phyloP scores from a whole-genome alignment of 1,140 invertebrate genomes.

The Pararge aegeria region DNA sequence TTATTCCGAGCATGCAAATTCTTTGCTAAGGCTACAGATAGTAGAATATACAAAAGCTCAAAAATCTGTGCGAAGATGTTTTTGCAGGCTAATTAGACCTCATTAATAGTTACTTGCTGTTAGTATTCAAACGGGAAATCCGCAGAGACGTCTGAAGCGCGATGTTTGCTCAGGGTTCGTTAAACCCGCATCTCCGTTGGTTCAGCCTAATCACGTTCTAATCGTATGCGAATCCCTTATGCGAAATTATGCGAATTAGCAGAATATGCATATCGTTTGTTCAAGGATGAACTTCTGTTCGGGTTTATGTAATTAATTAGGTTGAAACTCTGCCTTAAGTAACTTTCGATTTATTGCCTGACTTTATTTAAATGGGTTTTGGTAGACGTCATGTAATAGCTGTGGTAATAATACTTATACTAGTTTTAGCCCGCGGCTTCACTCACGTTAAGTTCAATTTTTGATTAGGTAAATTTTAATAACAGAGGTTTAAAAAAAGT shows the following conservation, averaged over 20 bases:
- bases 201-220: constrained; percentile 28
- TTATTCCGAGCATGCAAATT: too few relatives aligned
- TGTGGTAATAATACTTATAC: not conserved
- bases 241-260: constrained; percentile 27
- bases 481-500: too few relatives aligned
- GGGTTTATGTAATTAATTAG: not conserved
- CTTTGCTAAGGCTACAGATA: not conserved
- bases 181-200: constrained; percentile 20
- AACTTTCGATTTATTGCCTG: not conserved
- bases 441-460: too few relatives aligned
- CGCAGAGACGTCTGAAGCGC: constrained; percentile 9
- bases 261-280: constrained; percentile 15
- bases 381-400: not conserved
- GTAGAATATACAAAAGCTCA: not conserved
- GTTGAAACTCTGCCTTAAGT: not conserved
- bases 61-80: not conserved
- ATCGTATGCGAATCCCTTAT: constrained; percentile 33
- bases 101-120: constrained; percentile 7
- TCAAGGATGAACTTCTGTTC: not conserved
- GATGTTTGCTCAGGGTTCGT: constrained; percentile 27
- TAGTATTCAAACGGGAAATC: constrained; percentile 20
- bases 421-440: too few relatives aligned
- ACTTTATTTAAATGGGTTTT: not conserved
- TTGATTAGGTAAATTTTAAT: too few relatives aligned
- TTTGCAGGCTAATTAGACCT: not conserved